Evolutionary conservation across 2,797 vertebrate genomes (phyloP).

Genomic region (Meriones psammophilus): DNA sequence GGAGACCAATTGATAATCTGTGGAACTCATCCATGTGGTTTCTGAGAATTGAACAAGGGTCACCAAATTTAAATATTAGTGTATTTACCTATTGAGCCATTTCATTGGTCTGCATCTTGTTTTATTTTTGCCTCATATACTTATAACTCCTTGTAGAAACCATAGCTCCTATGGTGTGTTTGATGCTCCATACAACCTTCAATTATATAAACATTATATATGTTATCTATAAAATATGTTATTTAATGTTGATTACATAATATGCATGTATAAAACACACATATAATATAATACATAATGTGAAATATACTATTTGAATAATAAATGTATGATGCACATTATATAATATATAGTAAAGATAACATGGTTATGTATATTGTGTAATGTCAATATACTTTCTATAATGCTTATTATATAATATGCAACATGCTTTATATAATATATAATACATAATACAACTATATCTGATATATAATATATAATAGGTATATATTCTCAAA

Average conservation of each 20-base stretch:
- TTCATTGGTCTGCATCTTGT: not conserved
- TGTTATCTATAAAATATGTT: not conserved
- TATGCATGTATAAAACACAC: not conserved
- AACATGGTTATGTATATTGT: not conserved
- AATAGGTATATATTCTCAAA: not conserved
- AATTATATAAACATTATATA: not conserved
- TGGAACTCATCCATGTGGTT: not conserved
- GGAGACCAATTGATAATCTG: not conserved
- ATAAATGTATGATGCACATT: not conserved
- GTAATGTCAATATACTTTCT: not conserved
- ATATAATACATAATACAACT: not conserved
- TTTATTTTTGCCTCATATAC: not conserved
- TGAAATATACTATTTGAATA: not conserved
- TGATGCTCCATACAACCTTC: not conserved
- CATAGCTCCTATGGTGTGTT: not conserved
- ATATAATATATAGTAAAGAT: not conserved
- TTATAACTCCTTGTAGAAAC: not conserved
- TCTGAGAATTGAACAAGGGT: not conserved
- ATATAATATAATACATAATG: not conserved
- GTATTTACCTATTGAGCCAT: not conserved
- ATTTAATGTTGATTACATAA: not conserved
- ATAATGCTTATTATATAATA: not conserved
- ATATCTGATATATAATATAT: not conserved
- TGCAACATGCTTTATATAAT: not conserved
- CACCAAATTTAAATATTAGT: not conserved